Evolutionary conservation across 1,140 invertebrate species (phyloP), one percentile per base, ranked within the genome.

Genomic region (Sitophilus oryzae): DNA sequence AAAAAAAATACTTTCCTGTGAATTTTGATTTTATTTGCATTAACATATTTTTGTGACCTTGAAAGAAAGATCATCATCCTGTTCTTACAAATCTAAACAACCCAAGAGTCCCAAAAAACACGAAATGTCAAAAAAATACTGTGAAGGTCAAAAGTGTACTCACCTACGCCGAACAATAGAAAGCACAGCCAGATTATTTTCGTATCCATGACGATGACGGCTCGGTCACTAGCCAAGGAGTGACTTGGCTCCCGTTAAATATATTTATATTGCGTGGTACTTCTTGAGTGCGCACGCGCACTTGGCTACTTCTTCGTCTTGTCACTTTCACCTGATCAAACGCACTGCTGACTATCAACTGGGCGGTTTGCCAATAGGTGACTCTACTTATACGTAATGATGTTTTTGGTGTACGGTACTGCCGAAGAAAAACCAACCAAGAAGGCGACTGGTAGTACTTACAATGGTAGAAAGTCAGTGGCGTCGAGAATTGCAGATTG

Each of bases 151-250:
- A 43, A 50, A 49, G 18, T 10, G 54, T 50, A 69, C 68, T 70
- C 57, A 71, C 70, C 70, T 35, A 64, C 47, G 16, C 59, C 64
- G 44, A 67, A 43, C 20, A 70, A 52, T 52, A 69, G 66, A 55
- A 61, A 58, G 63, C 69, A 72, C 68, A 71, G 66, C 70, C 70
- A 72, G 61, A 69, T 38, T 42, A 46, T 62, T 61, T 68, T 71
- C 57, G 52, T 61, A 60, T 63, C 69, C 70, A 70, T 70, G 65
- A 66, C 70, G 57, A 59, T 56, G 59, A 62, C 53, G 55, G 53
- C 63, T 69, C 61, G 58, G 68, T 62, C 69, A 71, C 70, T 71
- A 69, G 66, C 66, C 62, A 71, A 71, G 70, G 69, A 72, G 68
- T 71, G 70, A 63, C 41, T 49, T 49, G 55, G 53, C 58, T 59